These are phyloP conservation scores for Malthinus seriepunctatus DNA, from an alignment of 2,888 invertebrate genomes.

Conservation along the genomic window DNA sequence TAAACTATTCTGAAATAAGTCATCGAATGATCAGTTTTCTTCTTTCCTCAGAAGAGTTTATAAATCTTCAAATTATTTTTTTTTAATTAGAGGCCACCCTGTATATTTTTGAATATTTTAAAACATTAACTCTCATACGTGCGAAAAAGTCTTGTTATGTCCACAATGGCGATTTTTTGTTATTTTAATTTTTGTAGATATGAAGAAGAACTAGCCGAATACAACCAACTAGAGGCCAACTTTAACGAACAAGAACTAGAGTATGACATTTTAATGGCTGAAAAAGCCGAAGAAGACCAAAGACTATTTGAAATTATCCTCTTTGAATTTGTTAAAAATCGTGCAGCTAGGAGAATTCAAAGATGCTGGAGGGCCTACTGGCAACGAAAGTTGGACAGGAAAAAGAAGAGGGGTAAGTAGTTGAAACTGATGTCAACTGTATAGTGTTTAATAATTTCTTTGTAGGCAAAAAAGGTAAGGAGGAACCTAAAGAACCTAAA, in stretches of 20 bases:
- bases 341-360: constrained; percentile 51
- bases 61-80: too few relatives aligned
- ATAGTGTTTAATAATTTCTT: neutral
- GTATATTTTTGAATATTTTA: too few relatives aligned
- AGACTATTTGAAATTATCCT: constrained; percentile 61
- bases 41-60: too few relatives aligned
- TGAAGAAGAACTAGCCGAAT: constrained; percentile 56
- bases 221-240: constrained; percentile 55
- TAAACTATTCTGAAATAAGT: too few relatives aligned
- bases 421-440: too few relatives aligned
- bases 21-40: too few relatives aligned
- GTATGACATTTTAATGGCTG: constrained; percentile 61
- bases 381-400: constrained; percentile 32
- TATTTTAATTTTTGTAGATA: constrained; percentile 44
- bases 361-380: constrained; percentile 44
- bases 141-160: too few relatives aligned
- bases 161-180: too few relatives aligned
- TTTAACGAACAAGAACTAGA: constrained; percentile 60
- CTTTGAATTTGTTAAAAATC: constrained; percentile 39
- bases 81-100: too few relatives aligned
- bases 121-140: too few relatives aligned
- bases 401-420: constrained; percentile 33
- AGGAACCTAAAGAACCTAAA: too few relatives aligned
- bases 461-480: constrained; percentile 2
- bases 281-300: constrained; percentile 60